phyloP scores from a whole-genome alignment of 37 sponge, comb jelly and placozoan species.

The Mnemiopsis leidyi region DNA sequence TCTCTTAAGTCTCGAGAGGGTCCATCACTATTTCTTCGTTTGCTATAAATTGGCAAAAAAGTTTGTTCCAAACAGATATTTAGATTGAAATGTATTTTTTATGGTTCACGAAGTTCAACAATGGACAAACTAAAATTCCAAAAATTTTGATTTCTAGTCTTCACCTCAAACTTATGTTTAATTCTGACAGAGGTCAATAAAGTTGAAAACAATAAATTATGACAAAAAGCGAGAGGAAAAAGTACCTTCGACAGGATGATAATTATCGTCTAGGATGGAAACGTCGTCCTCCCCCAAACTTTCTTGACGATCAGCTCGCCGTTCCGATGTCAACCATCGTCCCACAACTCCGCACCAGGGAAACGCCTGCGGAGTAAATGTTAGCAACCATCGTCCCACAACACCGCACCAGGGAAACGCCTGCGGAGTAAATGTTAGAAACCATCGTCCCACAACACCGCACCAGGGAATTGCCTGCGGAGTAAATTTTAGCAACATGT shows the following conservation, averaged over 20 bases:
- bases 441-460: constrained; percentile 10
- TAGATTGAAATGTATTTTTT: no score
- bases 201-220: background rate
- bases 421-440: constrained; percentile 57
- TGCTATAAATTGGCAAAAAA: no score
- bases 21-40: no score
- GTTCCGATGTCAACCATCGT: constrained; percentile 44
- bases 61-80: no score
- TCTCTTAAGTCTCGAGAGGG: no score
- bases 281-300: constrained; percentile 48
- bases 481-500: background rate
- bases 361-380: constrained; percentile 51
- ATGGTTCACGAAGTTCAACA: no score
- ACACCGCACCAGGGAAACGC: constrained; percentile 62
- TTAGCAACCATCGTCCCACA: constrained; percentile 4
- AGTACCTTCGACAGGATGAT: background rate
- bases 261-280: constrained; percentile 45
- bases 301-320: constrained; percentile 35
- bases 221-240: background rate
- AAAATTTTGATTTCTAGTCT: no score
- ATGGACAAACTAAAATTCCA: background rate
- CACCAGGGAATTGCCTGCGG: constrained; percentile 64
- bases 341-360: constrained; percentile 47
- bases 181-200: background rate
- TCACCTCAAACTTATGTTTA: no score